Percentiles rank a stretch among this genome's conserved stretches.
These are phyloP conservation scores for Onychomys torridus DNA, from an alignment of 2,797 vertebrate genomes.

Conservation along the genomic window DNA sequence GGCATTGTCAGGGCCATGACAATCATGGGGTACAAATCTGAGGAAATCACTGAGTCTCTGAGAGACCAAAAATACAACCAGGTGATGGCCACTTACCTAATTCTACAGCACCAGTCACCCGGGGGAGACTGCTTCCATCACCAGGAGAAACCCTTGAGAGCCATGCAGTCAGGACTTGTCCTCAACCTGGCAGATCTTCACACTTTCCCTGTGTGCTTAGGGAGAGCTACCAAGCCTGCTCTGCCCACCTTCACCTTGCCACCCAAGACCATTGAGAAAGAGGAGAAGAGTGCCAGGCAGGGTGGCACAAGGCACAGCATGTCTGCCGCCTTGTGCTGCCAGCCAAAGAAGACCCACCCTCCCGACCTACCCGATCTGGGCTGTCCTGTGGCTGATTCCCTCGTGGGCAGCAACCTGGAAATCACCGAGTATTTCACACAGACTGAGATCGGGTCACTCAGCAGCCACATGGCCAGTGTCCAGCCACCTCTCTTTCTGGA, in stretches of 20 bases:
- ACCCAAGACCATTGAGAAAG: neutral
- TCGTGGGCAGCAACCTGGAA: neutral
- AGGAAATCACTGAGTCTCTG: neutral
- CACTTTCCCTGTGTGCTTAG: neutral
- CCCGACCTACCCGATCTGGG: neutral
- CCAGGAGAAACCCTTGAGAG: neutral
- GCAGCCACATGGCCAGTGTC: neutral
- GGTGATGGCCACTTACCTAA: neutral
- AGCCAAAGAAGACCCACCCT: neutral
- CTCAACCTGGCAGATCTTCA: neutral
- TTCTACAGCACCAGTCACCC: neutral
- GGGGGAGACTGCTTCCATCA: neutral
- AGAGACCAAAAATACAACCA: neutral
- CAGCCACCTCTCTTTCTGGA: neutral
- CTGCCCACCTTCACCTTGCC: neutral
- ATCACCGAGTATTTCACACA: neutral
- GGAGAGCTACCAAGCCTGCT: neutral
- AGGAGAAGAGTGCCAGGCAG: neutral
- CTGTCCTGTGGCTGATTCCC: neutral
- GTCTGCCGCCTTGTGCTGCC: neutral
- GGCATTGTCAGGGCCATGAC: neutral
- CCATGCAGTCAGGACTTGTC: neutral
- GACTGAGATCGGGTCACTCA: too few relatives aligned
- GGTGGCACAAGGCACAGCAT: neutral
- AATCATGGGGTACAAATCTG: neutral